Evolutionary conservation across 2,888 invertebrate species (phyloP), one percentile per base, ranked within the genome.

Genomic region (Villa cingulata): DNA sequence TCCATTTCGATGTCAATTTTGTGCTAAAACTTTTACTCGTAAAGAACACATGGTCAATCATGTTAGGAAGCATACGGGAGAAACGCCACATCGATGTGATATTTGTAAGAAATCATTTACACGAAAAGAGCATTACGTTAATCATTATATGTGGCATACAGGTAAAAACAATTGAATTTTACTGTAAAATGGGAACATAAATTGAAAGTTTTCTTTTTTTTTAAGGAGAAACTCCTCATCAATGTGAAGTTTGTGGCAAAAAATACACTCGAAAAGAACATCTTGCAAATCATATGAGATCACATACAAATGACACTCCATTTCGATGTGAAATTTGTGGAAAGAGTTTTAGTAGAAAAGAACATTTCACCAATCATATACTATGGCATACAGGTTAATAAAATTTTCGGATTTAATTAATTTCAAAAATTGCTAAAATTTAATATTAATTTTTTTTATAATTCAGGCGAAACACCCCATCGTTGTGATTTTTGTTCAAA

Each of bases 241-340:
- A 86, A 68, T 88, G 88, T 69, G 82, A 82, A 69, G 80, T 86
- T 59, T 87, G 86, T 70, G 86, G 85, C 58, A 88, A 88, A 74
- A 87, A 86, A 70, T 88, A 86, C 70, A 87, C 87, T 56, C 78
- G 88, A 59, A 87, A 87, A 72, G 88, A 88, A 71, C 88, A 88
- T 72, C 77, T 88, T 67, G 81, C 83, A 59, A 87, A 87, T 71
- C 88, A 88, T 71, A 83, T 87, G 81, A 76, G 87, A 58, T 86
- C 86, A 52, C 88, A 88, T 68, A 87, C 86, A 55, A 86, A 87
- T 64, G 88, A 88, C 70, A 86, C 87, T 50, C 87, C 88, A 51
- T 86, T 84, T 71, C 78, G 85, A 62, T 89, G 88, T 70, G 86
- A 86, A 67, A 82, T 86, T 63, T 88, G 88, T 71, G 85, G 86